These are phyloP conservation scores for Tethya wilhelma DNA, from an alignment of 37 sponge, comb jelly and placozoan genomes.

Conservation along the genomic window DNA sequence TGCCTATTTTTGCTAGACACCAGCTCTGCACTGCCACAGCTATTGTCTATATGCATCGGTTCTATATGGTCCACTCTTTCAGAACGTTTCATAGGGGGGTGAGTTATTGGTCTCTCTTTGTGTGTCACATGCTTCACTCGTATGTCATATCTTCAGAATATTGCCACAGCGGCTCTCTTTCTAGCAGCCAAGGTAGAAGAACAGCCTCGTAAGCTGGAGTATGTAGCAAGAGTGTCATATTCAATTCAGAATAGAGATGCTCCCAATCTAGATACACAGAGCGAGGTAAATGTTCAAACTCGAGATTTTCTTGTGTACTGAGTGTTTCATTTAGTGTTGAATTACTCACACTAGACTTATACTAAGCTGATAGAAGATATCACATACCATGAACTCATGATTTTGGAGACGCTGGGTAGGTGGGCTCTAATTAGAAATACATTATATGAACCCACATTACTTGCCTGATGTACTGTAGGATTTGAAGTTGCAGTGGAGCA, in stretches of 20 bases:
- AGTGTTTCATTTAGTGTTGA: not conserved
- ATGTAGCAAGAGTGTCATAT: slow-evolving; percentile 82
- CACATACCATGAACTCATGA: slow-evolving; percentile 73
- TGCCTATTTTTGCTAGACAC: slow-evolving; percentile 48
- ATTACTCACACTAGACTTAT: slow-evolving; percentile 35
- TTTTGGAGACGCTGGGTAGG: slow-evolving; percentile 86
- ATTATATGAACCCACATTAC: not conserved
- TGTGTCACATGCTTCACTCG: not conserved
- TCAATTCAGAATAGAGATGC: slow-evolving; percentile 57
- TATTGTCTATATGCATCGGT: slow-evolving; percentile 98
- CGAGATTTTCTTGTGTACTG: not conserved
- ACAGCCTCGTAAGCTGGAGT: slow-evolving; percentile 89
- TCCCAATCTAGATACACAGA: slow-evolving; percentile 44
- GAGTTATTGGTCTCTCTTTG: slow-evolving; percentile 16
- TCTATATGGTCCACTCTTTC: slow-evolving; percentile 96
- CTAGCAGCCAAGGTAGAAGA: slow-evolving; percentile 96
- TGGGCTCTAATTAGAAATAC: slow-evolving; percentile 33
- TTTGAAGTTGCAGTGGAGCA: slow-evolving; percentile 94
- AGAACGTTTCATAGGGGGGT: slow-evolving; percentile 78
- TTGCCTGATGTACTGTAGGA: slow-evolving; percentile 43
- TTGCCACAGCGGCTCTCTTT: slow-evolving; percentile 89
- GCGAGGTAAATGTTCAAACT: slow-evolving; percentile 51
- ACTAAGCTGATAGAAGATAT: slow-evolving; percentile 73
- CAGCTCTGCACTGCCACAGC: slow-evolving; percentile 93
- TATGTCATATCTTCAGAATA: slow-evolving; percentile 42